Percentiles rank a stretch among this genome's conserved stretches.
These are phyloP conservation scores for Parnassius mnemosyne DNA, from an alignment of 2,888 invertebrate species.

Conservation along the genomic window DNA sequence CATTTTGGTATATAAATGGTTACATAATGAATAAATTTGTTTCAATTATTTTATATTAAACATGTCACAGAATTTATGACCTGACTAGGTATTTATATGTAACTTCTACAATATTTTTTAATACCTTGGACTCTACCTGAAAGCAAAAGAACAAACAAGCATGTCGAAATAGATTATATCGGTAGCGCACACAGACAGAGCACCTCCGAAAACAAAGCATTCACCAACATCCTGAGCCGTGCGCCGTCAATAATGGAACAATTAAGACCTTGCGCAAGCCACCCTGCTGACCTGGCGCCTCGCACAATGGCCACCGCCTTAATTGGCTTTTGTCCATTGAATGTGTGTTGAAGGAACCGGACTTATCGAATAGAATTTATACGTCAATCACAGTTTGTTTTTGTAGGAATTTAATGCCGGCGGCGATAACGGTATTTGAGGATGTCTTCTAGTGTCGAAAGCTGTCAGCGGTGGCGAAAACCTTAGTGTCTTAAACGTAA, in stretches of 20 bases:
- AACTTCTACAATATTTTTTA: no score
- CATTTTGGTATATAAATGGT: no score
- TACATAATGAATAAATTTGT: no score
- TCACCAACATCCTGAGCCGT: constrained; percentile 35
- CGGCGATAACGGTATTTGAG: no score
- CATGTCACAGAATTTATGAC: no score
- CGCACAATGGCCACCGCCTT: constrained; percentile 29
- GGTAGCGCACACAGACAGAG: background rate
- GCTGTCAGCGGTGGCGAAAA: no score
- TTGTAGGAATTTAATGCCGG: no score
- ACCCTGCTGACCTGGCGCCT: constrained; percentile 15
- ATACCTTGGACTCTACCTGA: no score
- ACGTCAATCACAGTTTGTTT: background rate
- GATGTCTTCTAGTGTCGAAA: no score
- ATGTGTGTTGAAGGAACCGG: constrained; percentile 9
- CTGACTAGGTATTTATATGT: no score
- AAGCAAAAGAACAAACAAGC: background rate
- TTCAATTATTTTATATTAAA: no score
- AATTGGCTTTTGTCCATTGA: constrained; percentile 29
- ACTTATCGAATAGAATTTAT: constrained; percentile 9
- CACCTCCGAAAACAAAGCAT: constrained; percentile 31
- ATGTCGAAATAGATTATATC: background rate
- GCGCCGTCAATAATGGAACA: constrained; percentile 37
- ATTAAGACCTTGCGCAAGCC: constrained; percentile 24
- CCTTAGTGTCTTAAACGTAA: no score